Evolutionary conservation across 2,797 vertebrate species (phyloP).

Genomic region (Danio kyathit): DNA sequence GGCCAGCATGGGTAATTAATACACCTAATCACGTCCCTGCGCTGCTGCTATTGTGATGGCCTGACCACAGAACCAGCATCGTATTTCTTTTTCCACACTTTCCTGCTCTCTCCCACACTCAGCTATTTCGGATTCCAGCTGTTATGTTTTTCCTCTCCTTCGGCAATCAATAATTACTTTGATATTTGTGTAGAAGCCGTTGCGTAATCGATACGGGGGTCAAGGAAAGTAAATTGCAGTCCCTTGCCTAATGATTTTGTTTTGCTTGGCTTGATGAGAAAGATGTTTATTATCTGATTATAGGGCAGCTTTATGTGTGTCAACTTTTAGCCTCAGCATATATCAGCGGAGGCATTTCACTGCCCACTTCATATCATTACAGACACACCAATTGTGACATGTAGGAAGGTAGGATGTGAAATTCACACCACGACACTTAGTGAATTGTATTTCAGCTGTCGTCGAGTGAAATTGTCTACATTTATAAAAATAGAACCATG

Average conservation of each 20-base stretch:
- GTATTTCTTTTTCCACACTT: constrained; percentile 79
- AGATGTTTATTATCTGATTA: constrained; percentile 89
- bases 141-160: constrained; percentile 79
- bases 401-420: constrained; percentile 34
- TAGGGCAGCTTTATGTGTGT: constrained; percentile 70
- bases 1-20: constrained; percentile 86
- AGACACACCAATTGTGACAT: constrained; percentile 25
- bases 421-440: constrained; percentile 39
- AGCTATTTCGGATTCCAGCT: constrained; percentile 90
- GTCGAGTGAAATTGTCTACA: constrained; percentile 28
- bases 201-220: constrained; percentile 90
- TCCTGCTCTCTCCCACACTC: constrained; percentile 53
- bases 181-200: constrained; percentile 90
- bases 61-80: constrained; percentile 84
- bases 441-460: constrained; percentile 32
- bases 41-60: constrained; percentile 82
- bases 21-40: constrained; percentile 84
- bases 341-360: constrained; percentile 33
- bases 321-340: constrained; percentile 55
- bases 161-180: constrained; percentile 88
- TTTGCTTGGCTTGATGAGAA: constrained; percentile 81
- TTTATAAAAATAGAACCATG: neutral
- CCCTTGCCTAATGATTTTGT: constrained; percentile 87
- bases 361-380: constrained; percentile 38
- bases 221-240: constrained; percentile 91